These are phyloP conservation scores for Agrypnia vestita DNA, from an alignment of 1,140 invertebrate genomes.

Conservation along the genomic window DNA sequence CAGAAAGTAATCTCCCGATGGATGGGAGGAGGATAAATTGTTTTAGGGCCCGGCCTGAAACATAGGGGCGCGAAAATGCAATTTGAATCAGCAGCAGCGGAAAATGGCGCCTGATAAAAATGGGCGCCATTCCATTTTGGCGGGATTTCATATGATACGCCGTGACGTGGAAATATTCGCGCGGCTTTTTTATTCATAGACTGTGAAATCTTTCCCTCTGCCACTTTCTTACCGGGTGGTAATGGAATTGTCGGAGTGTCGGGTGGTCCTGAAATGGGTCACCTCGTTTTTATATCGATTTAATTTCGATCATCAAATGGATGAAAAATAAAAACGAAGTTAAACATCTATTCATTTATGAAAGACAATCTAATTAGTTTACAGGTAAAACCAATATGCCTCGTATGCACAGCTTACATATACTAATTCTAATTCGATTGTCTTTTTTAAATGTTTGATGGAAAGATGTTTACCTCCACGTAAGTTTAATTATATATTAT, in stretches of 20 bases:
- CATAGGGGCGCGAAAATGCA: conserved; percentile 14
- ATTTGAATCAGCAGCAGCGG: conserved; percentile 10
- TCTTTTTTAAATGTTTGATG: too few relatives aligned
- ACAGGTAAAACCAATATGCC: too few relatives aligned
- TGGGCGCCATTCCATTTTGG: conserved; percentile 22
- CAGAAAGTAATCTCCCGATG: conserved; percentile 4
- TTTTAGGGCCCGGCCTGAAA: not conserved
- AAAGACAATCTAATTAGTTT: too few relatives aligned
- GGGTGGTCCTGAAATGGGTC: not conserved
- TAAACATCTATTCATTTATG: too few relatives aligned
- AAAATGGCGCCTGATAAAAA: conserved; percentile 23
- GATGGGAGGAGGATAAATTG: not conserved
- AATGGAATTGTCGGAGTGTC: conserved; percentile 8
- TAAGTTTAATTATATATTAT: too few relatives aligned
- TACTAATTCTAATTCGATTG: too few relatives aligned
- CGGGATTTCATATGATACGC: conserved; percentile 21
- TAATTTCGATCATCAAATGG: too few relatives aligned
- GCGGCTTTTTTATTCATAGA: conserved; percentile 31
- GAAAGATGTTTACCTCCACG: too few relatives aligned
- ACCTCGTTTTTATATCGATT: too few relatives aligned
- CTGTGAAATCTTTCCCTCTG: conserved; percentile 12
- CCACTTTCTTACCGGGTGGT: conserved; percentile 21
- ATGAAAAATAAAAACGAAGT: too few relatives aligned
- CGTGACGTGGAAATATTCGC: conserved; percentile 30
- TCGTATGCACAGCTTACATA: too few relatives aligned